phyloP scores from a whole-genome alignment of 2,113 vertebrate genomes.

The Mustela lutreola region DNA sequence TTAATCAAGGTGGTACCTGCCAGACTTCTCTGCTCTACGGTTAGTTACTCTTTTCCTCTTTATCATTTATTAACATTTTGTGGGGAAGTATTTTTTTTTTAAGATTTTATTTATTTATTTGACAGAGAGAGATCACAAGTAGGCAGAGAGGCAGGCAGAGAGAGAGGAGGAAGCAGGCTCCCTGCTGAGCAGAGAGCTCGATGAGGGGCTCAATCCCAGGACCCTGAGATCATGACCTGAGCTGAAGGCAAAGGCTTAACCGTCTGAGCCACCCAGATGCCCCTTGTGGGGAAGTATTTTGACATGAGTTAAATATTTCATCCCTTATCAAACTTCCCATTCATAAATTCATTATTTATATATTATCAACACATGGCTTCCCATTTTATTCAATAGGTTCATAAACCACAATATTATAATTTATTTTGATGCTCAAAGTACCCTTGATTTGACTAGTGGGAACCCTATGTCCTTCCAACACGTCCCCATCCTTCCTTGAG shows the following conservation, averaged over 20 bases:
- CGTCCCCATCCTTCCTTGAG: neutral
- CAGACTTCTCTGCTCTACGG: neutral
- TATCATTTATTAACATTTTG: neutral
- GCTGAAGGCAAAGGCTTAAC: too few relatives aligned
- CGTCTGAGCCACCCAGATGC: too few relatives aligned
- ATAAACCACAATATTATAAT: neutral
- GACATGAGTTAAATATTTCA: neutral
- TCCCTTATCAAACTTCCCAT: conserved; percentile 13
- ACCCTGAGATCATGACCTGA: too few relatives aligned
- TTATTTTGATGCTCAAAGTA: neutral
- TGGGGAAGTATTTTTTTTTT: neutral
- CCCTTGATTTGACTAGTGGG: neutral
- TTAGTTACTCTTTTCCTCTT: neutral
- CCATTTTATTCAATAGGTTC: neutral
- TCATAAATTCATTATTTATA: neutral
- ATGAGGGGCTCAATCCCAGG: too few relatives aligned
- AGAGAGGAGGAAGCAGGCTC: too few relatives aligned
- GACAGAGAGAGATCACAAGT: too few relatives aligned
- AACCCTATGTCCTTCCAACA: neutral
- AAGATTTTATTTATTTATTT: too few relatives aligned
- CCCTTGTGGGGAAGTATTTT: neutral
- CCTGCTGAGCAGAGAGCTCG: too few relatives aligned
- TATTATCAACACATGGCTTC: neutral
- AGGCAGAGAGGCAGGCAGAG: too few relatives aligned
- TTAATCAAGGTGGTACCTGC: neutral